A percentile compares a stretch with the other conserved stretches of the same genome.
These are phyloP conservation scores for Heteromurus nitidus DNA, from an alignment of 2,888 invertebrate genomes.

Conservation along the genomic window DNA sequence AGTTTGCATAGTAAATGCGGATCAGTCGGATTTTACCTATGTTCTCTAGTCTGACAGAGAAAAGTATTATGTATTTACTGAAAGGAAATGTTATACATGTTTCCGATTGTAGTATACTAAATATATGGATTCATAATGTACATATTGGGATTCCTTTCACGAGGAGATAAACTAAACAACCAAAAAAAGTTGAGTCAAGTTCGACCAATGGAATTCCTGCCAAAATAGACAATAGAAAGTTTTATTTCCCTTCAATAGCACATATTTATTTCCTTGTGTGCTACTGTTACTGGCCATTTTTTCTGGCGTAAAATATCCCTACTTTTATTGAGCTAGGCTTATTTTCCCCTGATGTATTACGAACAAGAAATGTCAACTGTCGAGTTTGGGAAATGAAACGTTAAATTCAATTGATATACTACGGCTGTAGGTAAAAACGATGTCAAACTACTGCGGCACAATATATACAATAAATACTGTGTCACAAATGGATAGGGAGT, in stretches of 20 bases:
- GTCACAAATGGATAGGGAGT: neutral
- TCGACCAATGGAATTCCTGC: neutral
- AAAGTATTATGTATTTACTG: too few species aligned
- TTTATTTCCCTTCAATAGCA: neutral
- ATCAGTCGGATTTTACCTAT: too few species aligned
- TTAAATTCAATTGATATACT: constrained; percentile 32
- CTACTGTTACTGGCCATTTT: too few species aligned
- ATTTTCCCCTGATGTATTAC: neutral
- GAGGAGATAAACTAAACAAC: too few species aligned
- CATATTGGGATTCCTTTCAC: too few species aligned
- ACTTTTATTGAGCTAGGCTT: neutral
- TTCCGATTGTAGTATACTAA: too few species aligned
- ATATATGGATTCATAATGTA: too few species aligned
- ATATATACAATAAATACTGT: neutral
- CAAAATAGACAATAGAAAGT: neutral
- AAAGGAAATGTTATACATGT: too few species aligned
- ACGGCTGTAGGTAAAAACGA: constrained; percentile 11
- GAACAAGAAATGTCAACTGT: constrained; percentile 30
- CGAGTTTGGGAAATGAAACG: constrained; percentile 8
- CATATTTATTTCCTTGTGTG: too few species aligned
- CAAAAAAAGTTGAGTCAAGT: neutral
- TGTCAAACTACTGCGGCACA: constrained; percentile 13
- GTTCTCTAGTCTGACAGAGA: too few species aligned
- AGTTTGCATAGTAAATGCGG: too few species aligned
- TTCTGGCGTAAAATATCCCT: constrained; percentile 9